These are phyloP conservation scores for Cantharis rustica DNA, from an alignment of 2,888 invertebrate species.

Conservation along the genomic window DNA sequence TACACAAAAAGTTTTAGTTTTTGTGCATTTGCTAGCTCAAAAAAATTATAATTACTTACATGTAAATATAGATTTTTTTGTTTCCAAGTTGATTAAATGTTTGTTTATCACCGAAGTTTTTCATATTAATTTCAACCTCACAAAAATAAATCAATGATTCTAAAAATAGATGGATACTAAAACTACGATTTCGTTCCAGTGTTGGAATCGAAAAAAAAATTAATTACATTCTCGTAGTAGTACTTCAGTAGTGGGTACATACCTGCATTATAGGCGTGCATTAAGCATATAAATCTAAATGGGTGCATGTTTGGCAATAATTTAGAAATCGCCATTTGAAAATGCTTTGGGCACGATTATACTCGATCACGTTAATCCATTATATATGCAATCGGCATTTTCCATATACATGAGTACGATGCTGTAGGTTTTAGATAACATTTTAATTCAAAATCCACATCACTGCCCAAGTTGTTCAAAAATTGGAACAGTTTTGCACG, in stretches of 20 bases:
- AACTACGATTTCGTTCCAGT: not conserved
- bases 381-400: conserved; percentile 5
- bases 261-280: conserved; percentile 6
- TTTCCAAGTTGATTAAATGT: not conserved
- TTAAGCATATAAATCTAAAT: conserved; percentile 10
- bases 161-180: not conserved
- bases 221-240: conserved; percentile 7
- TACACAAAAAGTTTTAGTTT: not conserved
- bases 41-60: not conserved
- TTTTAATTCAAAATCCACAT: not conserved
- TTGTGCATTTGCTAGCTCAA: not conserved
- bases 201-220: not conserved
- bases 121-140: not conserved
- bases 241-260: not conserved
- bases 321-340: conserved; percentile 20
- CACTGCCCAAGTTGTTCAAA: not conserved
- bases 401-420: not conserved
- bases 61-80: not conserved
- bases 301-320: conserved; percentile 16
- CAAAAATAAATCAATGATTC: not conserved
- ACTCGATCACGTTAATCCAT: conserved; percentile 29
- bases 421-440: not conserved
- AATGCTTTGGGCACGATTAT: conserved; percentile 17
- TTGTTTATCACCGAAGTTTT: not conserved
- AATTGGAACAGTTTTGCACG: not conserved